phyloP scores from a whole-genome alignment of 92 coral and sea anemone species.

The Blastomussa wellsi region DNA sequence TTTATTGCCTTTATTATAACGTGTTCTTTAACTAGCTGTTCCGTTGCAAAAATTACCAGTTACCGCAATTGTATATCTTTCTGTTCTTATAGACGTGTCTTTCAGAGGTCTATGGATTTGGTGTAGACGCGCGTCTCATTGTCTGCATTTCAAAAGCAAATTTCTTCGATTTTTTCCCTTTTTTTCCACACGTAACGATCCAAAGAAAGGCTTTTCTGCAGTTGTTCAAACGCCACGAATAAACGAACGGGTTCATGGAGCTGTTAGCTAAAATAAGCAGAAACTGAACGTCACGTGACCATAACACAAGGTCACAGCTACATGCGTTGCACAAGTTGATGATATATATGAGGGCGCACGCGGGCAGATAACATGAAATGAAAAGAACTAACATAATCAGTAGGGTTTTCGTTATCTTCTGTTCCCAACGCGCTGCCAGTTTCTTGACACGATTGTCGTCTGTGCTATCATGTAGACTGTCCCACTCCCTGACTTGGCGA shows the following conservation, averaged over 20 bases:
- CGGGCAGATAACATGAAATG: constrained; percentile 77
- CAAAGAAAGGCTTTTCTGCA: constrained; percentile 77
- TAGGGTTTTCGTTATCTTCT: constrained; percentile 86
- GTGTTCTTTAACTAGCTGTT: neutral
- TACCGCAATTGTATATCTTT: too few species aligned
- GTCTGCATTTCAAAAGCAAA: constrained; percentile 61
- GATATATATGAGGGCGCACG: constrained; percentile 77
- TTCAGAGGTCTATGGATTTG: neutral
- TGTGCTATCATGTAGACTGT: constrained; percentile 72
- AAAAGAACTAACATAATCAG: constrained; percentile 80
- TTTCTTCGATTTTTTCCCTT: constrained; percentile 49
- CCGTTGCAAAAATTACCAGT: too few species aligned
- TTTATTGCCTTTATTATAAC: neutral
- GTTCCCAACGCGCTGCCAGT: constrained; percentile 68
- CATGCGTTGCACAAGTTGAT: constrained; percentile 81
- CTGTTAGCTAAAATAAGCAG: constrained; percentile 83
- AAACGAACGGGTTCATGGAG: constrained; percentile 90
- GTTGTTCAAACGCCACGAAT: constrained; percentile 78
- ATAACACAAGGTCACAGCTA: constrained; percentile 67
- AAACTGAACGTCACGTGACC: constrained; percentile 93
- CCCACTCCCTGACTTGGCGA: constrained; percentile 80
- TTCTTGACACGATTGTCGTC: constrained; percentile 68
- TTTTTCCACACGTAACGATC: constrained; percentile 68
- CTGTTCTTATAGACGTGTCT: too few species aligned
- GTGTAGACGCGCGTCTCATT: constrained; percentile 34